These are phyloP conservation scores for Ptychochromis oligacanthus DNA, from an alignment of 2,113 vertebrate genomes.

Conservation along the genomic window DNA sequence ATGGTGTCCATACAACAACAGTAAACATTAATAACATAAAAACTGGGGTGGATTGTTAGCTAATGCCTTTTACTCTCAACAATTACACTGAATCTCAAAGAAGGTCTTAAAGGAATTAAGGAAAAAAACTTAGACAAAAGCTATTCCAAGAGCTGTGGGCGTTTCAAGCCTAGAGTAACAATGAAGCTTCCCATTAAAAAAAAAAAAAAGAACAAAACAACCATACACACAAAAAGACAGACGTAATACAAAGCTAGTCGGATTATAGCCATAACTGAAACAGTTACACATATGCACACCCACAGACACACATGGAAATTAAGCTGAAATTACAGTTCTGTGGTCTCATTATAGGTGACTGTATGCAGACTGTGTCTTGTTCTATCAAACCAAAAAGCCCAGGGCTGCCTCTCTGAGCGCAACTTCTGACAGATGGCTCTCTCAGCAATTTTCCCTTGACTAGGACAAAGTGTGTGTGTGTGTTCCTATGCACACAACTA, in stretches of 20 bases:
- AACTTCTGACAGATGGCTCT: constrained; percentile 58
- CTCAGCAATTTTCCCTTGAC: constrained; percentile 57
- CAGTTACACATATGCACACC: background rate
- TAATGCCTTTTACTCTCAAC: background rate
- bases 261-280: background rate
- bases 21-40: background rate
- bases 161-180: background rate
- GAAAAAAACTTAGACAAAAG: background rate
- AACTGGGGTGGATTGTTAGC: background rate
- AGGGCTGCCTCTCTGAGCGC: constrained; percentile 15
- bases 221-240: background rate
- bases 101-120: background rate
- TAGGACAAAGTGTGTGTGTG: constrained; percentile 10
- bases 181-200: background rate
- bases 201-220: background rate
- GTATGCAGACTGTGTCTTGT: constrained; percentile 40
- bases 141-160: background rate
- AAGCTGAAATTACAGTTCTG: background rate
- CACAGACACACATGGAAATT: background rate
- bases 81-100: constrained; percentile 14
- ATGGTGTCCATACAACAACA: background rate
- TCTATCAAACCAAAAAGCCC: constrained; percentile 48
- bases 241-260: constrained; percentile 1
- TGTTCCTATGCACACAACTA: background rate
- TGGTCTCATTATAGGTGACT: constrained; percentile 45